Evolutionary conservation across 2,888 invertebrate genomes (phyloP).

Genomic region (Diadegma fenestrale): DNA sequence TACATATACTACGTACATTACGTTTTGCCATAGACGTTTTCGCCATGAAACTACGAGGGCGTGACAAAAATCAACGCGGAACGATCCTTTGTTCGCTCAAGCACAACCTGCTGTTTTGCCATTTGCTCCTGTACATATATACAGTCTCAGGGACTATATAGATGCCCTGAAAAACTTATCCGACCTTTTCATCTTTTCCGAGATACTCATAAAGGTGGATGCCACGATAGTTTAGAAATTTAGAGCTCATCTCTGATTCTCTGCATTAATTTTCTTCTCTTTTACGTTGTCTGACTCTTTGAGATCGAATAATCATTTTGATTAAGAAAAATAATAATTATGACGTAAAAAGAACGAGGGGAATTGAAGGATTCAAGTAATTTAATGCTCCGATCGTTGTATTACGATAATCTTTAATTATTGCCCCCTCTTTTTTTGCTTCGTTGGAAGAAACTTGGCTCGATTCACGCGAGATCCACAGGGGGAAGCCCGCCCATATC

Average conservation of each 20-base stretch:
- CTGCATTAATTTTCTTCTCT: constrained; percentile 8
- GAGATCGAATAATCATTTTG: not conserved
- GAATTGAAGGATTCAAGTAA: not conserved
- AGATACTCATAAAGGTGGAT: constrained; percentile 46
- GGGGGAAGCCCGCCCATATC: constrained; percentile 43
- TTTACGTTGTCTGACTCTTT: constrained; percentile 3
- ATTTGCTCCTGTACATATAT: constrained; percentile 17
- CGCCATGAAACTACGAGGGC: constrained; percentile 68
- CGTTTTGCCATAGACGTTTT: constrained; percentile 57
- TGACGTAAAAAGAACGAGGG: not conserved
- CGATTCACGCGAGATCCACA: constrained; percentile 66
- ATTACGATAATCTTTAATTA: not conserved
- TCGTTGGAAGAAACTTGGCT: constrained; percentile 71
- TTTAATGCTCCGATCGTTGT: not conserved
- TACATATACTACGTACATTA: constrained; percentile 41
- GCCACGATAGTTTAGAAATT: constrained; percentile 35
- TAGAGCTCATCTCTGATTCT: constrained; percentile 40
- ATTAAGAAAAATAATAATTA: not conserved
- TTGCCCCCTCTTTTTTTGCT: not conserved
- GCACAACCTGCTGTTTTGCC: constrained; percentile 66
- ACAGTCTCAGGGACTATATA: not conserved
- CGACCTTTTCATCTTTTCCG: constrained; percentile 55
- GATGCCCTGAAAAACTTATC: constrained; percentile 48
- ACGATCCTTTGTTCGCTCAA: constrained; percentile 71
- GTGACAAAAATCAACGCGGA: constrained; percentile 71